phyloP scores from a whole-genome alignment of 1,140 invertebrate genomes.

The Calephelis nemesis region DNA sequence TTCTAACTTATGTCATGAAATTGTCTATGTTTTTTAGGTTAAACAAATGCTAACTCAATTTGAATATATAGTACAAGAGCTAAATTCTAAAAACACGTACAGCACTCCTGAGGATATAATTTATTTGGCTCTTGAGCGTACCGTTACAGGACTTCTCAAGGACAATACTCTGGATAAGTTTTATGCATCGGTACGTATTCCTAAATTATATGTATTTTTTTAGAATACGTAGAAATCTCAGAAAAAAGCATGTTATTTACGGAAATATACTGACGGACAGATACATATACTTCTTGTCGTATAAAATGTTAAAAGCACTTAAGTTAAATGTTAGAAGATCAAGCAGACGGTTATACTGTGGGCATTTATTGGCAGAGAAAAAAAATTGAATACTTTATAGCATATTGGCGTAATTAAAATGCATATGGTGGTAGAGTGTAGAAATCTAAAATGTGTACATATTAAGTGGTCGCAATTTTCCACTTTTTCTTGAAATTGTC shows the following conservation, averaged over 20 bases:
- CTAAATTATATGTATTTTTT: background rate
- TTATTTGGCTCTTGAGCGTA: conserved; percentile 53
- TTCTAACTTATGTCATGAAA: background rate
- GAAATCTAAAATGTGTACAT: too few relatives aligned
- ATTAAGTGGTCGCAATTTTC: too few relatives aligned
- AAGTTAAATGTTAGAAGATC: too few relatives aligned
- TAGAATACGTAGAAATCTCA: too few relatives aligned
- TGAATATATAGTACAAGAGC: conserved; percentile 50
- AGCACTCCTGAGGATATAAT: conserved; percentile 59
- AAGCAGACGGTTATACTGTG: too few relatives aligned
- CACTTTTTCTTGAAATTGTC: too few relatives aligned
- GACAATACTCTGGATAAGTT: conserved; percentile 52
- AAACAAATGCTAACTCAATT: conserved; percentile 69
- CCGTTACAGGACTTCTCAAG: conserved; percentile 52
- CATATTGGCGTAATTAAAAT: background rate
- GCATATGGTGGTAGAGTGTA: background rate
- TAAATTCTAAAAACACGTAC: conserved; percentile 20
- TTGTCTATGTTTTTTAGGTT: conserved; percentile 41
- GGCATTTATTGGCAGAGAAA: too few relatives aligned
- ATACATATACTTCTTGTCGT: too few relatives aligned
- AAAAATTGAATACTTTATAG: too few relatives aligned
- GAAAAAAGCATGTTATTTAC: too few relatives aligned
- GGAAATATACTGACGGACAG: too few relatives aligned
- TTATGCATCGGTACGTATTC: conserved; percentile 50
- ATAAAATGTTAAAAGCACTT: too few relatives aligned